Conservation (phyloP, 2,797 vertebrate genomes). For the Ctenopoma kingsleyae region DNA sequence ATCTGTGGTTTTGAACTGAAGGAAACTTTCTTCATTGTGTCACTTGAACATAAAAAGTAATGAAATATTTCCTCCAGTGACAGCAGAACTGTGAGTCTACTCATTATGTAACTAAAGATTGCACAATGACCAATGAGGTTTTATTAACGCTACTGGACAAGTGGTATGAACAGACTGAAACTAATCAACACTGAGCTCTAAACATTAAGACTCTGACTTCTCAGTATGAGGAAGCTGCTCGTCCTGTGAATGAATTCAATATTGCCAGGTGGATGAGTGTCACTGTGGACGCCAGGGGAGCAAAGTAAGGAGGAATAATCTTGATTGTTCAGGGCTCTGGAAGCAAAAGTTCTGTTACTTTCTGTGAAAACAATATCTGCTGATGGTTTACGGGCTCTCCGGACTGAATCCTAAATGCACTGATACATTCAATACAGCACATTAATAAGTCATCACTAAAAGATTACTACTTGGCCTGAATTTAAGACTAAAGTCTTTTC, state of each 20-base stretch:
- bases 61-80: background rate
- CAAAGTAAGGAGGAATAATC: background rate
- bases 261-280: constrained; percentile 4
- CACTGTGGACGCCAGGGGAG: background rate
- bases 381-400: too few species aligned
- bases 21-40: background rate
- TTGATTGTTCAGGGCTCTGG: background rate
- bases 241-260: constrained; percentile 6
- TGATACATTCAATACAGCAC: too few species aligned
- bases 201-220: constrained; percentile 49
- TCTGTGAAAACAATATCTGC: too few species aligned
- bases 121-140: background rate
- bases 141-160: too few species aligned
- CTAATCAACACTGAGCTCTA: constrained; percentile 53
- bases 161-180: constrained; percentile 52
- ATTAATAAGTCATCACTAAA: too few species aligned
- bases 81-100: background rate
- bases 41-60: background rate
- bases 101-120: constrained; percentile 36
- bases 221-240: constrained; percentile 21
- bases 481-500: too few species aligned
- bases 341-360: background rate
- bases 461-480: too few species aligned
- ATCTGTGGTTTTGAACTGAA: background rate
- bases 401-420: too few species aligned